Evolutionary conservation across 2,888 invertebrate genomes (phyloP), one percentile per base, ranked within the genome.

Genomic region (Coleophora flavipennella): DNA sequence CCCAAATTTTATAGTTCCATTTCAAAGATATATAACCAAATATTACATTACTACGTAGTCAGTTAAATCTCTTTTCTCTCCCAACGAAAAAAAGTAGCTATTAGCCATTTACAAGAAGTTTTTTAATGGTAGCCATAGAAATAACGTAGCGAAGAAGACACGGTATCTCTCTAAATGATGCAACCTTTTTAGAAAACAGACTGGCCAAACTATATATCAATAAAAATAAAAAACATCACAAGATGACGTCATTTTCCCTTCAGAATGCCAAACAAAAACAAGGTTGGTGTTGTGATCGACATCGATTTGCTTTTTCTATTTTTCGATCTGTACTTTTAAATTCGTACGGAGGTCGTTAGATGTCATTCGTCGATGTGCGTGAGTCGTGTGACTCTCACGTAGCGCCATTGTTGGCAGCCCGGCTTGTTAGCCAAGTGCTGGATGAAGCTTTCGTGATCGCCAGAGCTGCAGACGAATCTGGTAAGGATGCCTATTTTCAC

Each of bases 361-460:
- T 49, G 44, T 44, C 42, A 31, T 54, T 48, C 55, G 44, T 53
- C 66, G 72, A 62, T 41, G 59, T 60, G 25, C 51, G 46, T 32
- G 64, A 65, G 32, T 38, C 48, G 9, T 52, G 53, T 36, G 65
- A 69, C 38, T 52, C 62, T 8, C 60, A 32, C 9, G 31, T 62
- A 28, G 75, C 72, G 10, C 64, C 65, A 10, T 49, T 70, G 39
- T 44, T 70, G 36, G 83, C 81, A 28, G 59, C 73, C 8, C 73
- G 74, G 48, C 59, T 83, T 27, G 75, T 84, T 13, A 67, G 67
- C 37, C 70, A 80, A 51, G 64, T 84, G 8, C 53, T 84, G 38
- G 75, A 84, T 29, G 81, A 83, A 49, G 83, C 81, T 1, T 71
- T 58, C 45, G 55, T 68, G 38, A 70, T 79, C 47, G 74, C 64